Base-by-base conservation (phyloP, 2,113 vertebrate species). In the Saguinus midas region DNA sequence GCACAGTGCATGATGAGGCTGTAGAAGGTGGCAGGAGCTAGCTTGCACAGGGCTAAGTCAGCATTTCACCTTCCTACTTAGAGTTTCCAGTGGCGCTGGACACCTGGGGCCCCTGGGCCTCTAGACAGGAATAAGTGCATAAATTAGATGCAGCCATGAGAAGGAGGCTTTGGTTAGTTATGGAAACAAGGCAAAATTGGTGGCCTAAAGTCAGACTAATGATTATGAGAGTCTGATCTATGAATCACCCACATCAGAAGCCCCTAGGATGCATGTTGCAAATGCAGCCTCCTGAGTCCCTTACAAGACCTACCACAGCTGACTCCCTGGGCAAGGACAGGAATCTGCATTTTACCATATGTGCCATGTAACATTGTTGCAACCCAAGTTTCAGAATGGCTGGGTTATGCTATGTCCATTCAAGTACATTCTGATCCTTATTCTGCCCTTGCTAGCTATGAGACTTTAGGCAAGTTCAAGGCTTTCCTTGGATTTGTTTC, bases 1-100 rank as follows among this genome's bases (percentile, higher is more conserved):
- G 12, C 1, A 2, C 4, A 2, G 16, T 23, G 5, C 48, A 4
- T 0, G 2, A 0, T 2, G 40, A 18, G 50, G 55, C 6, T 68
- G 25, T 37, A 16, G 20, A 27, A n/a, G 70, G 17, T 29, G 61
- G 18, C n/a, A 66, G 66, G 57, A 55, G 68, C 35, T 3, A 29
- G 20, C 4, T 10, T 2, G 1, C 6, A 4, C 43, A 6, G 3
- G n/a, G 18, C 23, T 5, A 23, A 43, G 21, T 81, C 66, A 40
- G 45, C 48, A 13, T 23, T 25, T 29, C 8, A 48, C 55, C 32
- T 40, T 43, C 61, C 45, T 29, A 12, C 32, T 50, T 40, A 3
- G 58, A 73, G n/a, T 48, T 73, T 13, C 48, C 40, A 5, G 52
- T 25, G 57, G 32, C 32, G 8, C 43, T 25, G 45, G 8, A 32